Conservation (phyloP, 2,888 invertebrate species). For the Tenthredo distinguenda region DNA sequence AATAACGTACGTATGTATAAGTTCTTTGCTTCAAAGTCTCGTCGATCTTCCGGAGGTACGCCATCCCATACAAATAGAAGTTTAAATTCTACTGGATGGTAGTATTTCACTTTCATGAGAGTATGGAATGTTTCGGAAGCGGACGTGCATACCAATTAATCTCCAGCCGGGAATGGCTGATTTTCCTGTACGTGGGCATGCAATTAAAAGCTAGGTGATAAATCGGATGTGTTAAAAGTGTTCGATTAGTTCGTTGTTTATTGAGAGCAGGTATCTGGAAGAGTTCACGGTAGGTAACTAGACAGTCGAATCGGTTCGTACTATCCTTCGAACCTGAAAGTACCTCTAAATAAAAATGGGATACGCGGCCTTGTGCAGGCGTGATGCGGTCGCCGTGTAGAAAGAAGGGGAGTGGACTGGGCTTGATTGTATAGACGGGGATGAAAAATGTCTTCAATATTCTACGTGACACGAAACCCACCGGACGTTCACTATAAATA, state of each 20-base stretch:
- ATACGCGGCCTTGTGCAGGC: not conserved
- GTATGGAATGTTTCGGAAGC: conserved; percentile 8
- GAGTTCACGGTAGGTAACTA: not conserved
- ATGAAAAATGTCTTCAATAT: conserved; percentile 55
- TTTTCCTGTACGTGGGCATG: not conserved
- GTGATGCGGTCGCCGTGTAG: not conserved
- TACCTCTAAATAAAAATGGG: conserved; percentile 5
- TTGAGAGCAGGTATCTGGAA: not conserved
- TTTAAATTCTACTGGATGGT: not conserved
- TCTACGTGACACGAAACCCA: conserved; percentile 52
- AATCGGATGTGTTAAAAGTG: not conserved
- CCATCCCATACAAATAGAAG: not conserved
- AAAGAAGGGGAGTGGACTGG: not conserved
- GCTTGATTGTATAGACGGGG: conserved; percentile 53
- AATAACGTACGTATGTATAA: not conserved
- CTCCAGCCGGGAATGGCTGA: not conserved
- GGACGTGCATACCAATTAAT: not conserved
- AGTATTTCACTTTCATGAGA: conserved; percentile 3
- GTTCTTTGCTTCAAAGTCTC: conserved; percentile 12
- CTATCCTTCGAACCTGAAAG: not conserved
- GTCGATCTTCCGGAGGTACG: conserved; percentile 8
- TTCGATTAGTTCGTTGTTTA: not conserved
- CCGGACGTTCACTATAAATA: conserved; percentile 48
- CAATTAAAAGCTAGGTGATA: not conserved
- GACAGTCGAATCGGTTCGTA: not conserved